Conservation (phyloP, 1,140 invertebrate species). For the Bombus superbus region DNA sequence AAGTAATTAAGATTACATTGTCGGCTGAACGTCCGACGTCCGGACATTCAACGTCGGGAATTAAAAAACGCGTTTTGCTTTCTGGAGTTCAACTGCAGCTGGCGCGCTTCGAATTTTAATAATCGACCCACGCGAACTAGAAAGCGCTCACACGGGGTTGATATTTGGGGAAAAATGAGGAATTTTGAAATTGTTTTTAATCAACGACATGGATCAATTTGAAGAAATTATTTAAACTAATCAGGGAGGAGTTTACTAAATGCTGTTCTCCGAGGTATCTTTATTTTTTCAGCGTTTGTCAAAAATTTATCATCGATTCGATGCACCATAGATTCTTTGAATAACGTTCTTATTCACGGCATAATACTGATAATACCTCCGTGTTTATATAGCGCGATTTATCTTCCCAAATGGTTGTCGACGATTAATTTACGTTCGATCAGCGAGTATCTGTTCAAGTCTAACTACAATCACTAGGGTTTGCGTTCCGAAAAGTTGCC, state of each 20-base stretch:
- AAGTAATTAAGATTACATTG: slow-evolving; percentile 50
- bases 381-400: neutral
- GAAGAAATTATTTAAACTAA: neutral
- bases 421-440: slow-evolving; percentile 32
- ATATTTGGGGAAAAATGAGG: neutral
- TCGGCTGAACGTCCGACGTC: neutral
- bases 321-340: no score
- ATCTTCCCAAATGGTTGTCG: no score
- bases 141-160: neutral
- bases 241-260: neutral
- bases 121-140: neutral
- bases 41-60: neutral
- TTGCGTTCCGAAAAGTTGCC: slow-evolving; percentile 14
- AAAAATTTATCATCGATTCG: no score
- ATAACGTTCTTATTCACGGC: neutral
- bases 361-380: neutral
- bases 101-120: slow-evolving; percentile 9
- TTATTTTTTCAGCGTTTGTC: neutral
- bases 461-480: neutral
- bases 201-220: neutral
- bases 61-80: slow-evolving; percentile 8
- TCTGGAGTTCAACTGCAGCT: neutral
- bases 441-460: neutral
- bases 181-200: neutral
- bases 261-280: neutral